Percentiles rank a stretch among this genome's conserved stretches.
phyloP scores from a whole-genome alignment of 1,140 invertebrate genomes.

The Zophobas atratus region DNA sequence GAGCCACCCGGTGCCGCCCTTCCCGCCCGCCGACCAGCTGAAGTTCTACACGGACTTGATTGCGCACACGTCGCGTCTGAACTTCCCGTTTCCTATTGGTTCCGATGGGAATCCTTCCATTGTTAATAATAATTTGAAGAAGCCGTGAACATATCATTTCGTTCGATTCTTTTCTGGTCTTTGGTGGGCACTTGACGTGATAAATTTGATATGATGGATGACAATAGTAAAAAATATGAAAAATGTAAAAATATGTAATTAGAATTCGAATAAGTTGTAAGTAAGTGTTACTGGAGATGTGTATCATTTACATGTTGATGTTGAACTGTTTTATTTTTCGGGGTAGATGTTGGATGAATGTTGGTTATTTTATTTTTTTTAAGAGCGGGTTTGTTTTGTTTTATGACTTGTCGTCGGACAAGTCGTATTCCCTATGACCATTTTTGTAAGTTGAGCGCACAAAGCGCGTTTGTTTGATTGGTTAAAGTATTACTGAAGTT shows the following conservation, averaged over 20 bases:
- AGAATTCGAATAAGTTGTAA: conserved; percentile 29
- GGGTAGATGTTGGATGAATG: conserved; percentile 34
- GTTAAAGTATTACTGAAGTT: conserved; percentile 33
- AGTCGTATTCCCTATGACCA: neutral
- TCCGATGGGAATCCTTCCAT: conserved; percentile 48
- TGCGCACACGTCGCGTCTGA: conserved; percentile 56
- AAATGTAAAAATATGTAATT: conserved; percentile 19
- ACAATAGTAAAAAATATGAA: conserved; percentile 40
- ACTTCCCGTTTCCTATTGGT: conserved; percentile 55
- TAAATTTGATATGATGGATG: conserved; percentile 39
- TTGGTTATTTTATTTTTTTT: conserved; percentile 24
- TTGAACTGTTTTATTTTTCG: conserved; percentile 23
- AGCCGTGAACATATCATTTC: conserved; percentile 52
- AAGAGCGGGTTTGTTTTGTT: conserved; percentile 18
- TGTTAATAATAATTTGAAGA: conserved; percentile 51
- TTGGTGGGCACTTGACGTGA: conserved; percentile 38
- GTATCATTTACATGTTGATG: conserved; percentile 35
- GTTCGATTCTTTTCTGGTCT: conserved; percentile 9
- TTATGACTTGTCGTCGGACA: conserved; percentile 1
- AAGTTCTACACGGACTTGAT: conserved; percentile 69
- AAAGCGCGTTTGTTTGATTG: conserved; percentile 27
- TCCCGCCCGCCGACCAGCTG: conserved; percentile 65
- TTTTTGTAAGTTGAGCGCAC: conserved; percentile 23
- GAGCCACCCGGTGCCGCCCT: conserved; percentile 56
- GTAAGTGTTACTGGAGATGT: conserved; percentile 28